Evolutionary conservation across 2,797 vertebrate species (phyloP), one percentile per base, ranked within the genome.

Genomic region (Rhabdomys pumilio): DNA sequence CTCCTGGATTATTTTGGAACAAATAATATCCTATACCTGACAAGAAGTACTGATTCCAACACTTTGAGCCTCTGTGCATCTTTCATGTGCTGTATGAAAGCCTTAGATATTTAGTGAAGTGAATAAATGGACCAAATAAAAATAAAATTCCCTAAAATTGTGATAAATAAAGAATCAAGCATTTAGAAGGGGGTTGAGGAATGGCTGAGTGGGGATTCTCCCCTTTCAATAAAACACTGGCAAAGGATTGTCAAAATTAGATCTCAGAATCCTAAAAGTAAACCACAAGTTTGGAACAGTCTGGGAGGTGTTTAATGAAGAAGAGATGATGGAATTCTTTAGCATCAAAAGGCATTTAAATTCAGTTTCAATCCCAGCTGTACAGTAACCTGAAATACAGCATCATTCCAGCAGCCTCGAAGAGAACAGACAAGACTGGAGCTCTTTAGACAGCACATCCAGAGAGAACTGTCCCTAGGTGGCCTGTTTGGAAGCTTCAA

Each of bases 261-360:
- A 29, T 5, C 47, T 96, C 15, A 80, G 47, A 75, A 79, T 53
- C 57, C 59, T 88, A n/a, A 94, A 95, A 72, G 20, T 63, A 76
- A 81, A 76, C 34, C 3, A 69, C 61, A 83, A 86, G 6, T 55
- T 72, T 73, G 12, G 3, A 67, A 77, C 38, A 59, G n/a, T 31
- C 65, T 55, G 4, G 41, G 24, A 15, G 29, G 31, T 75, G 24
- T 86, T 81, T 63, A n/a, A 82, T 80, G 10, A 90, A 90, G 63
- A 38, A 92, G 90, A 72, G 38, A 0, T 14, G 61, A 75, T 29
- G 6, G 34, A 41, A 41, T 76, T 92, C 59, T 72, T 41, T 86
- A 63, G 65, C 20, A 88, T 44, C 3, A 67, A 44, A 77, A 47
- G 19, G 12, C 14, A 34, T 67, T 73, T 77, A 41, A 44, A 67